Evolutionary conservation across 2,888 invertebrate species (phyloP), one percentile per base, ranked within the genome.

Genomic region (Meliscaeva auricollis): DNA sequence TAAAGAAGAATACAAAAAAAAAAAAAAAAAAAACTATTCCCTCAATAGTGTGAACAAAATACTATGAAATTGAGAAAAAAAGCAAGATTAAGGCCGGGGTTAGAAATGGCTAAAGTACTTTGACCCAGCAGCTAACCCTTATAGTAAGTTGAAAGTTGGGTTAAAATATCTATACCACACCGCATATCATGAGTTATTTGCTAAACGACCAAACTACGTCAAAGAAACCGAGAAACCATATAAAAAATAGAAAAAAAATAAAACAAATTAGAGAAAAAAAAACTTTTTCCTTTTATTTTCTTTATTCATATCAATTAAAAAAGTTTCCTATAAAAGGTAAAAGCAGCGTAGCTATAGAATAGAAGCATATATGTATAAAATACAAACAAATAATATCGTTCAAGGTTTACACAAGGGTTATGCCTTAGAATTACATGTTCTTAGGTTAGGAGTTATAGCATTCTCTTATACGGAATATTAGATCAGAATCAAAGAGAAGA

Each of bases 51-150:
- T 52, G 26, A 38, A 68, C 9, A n/a, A 26, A 22, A 46, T 30
- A n/a, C n/a, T 2, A 15, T 9, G 9, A 30, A 32, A 32, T 32
- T 15, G 30, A 35, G 52, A 66, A 13, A 44, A 48, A 54, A 32
- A 26, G 26, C 4, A 41, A 20, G 80, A 80, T 84, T 84, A 84
- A 44, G 84, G 64, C 69, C 83, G 79, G 69, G 69, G 83, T 72
- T 77, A 38, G 35, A 54, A 50, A 20, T 48, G 68, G 77, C 54
- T 75, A 84, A 80, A 75, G 64, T 54, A 38, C 30, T 70, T 84
- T 64, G 84, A 80, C 84, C 79, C 66, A 30, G 60, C 11, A 38
- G 58, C 64, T 70, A 74, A 78, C 73, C 68, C 44, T 15, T 38
- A 17, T n/a, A n/a, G n/a, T 13, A 2, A 35, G 50, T 26, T 58